Evolutionary conservation across 2,888 invertebrate species (phyloP), one percentile per base, ranked within the genome.

Genomic region (Trichogramma evanescens): DNA sequence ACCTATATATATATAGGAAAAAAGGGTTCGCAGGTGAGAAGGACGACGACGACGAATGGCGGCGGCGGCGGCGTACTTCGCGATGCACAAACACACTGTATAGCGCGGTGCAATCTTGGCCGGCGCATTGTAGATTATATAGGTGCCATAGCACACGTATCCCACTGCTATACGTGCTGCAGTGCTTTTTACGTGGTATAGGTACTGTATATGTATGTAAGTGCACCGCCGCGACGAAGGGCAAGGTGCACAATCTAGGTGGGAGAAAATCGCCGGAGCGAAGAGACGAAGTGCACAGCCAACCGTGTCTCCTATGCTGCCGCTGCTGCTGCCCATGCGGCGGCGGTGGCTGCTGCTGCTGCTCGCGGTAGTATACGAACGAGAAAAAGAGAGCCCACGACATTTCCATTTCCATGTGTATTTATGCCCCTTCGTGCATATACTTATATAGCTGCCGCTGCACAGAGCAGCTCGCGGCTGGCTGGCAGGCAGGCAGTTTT

Each of bases 221-320:
- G 26, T 26, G 26, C 26, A 26, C 26, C 26, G 26, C 26, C 26
- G 26, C 26, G 26, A 2, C 26, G 26, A 26, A 41, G 44, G 8
- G 39, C 43, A 40, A 8, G 38, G 41, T 4, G 46, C 39, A 39
- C 39, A 8, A 48, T 26, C 26, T 26, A 58, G 61, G 66, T 67
- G 65, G 65, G 67, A 65, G 69, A 68, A 71, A 73, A 70, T 72
- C 75, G 73, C 69, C 71, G 74, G 74, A 74, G 74, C 74, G 73
- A 66, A 74, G 69, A 72, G 40, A 59, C 73, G 63, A 62, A 70
- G 68, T 64, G 70, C 26, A 26, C 74, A 71, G 70, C 75, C 68
- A 73, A 71, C 73, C 75, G 71, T 75, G 71, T 74, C 70, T 75
- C 75, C 75, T 71, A 74, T 67, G 64, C 67, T 67, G 71, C 69